phyloP scores from a whole-genome alignment of 2,797 vertebrate genomes.

The Tarsius wallacei region DNA sequence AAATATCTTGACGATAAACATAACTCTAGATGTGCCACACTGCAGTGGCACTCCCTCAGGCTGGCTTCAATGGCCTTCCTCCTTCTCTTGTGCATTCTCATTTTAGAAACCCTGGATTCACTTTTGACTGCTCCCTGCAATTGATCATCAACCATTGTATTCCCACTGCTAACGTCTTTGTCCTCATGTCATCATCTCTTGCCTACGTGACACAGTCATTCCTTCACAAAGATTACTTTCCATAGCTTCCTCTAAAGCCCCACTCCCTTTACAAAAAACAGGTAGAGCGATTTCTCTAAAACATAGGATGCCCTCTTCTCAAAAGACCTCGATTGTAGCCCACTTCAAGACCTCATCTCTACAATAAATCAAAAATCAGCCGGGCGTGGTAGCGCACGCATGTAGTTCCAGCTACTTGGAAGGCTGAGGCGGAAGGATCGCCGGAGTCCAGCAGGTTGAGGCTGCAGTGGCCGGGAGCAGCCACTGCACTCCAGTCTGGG shows the following conservation, averaged over 20 bases:
- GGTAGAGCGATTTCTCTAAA: background rate
- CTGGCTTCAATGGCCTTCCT: background rate
- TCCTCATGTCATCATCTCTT: background rate
- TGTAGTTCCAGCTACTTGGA: too few species aligned
- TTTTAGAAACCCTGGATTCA: background rate
- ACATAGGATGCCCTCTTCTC: background rate
- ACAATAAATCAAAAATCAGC: too few species aligned
- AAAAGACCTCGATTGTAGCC: background rate
- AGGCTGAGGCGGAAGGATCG: too few species aligned
- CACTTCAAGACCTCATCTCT: too few species aligned
- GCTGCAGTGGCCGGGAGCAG: too few species aligned
- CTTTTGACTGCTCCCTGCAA: background rate
- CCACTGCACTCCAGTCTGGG: too few species aligned
- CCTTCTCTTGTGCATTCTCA: background rate
- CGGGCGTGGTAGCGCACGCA: too few species aligned
- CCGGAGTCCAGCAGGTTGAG: too few species aligned
- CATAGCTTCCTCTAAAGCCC: background rate
- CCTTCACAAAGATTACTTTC: background rate
- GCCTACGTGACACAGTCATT: background rate
- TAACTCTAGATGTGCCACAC: too few species aligned
- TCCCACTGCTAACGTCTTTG: background rate
- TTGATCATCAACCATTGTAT: background rate
- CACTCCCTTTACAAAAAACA: background rate
- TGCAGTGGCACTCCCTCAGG: background rate
- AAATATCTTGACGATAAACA: background rate